phyloP scores from a whole-genome alignment of 2,797 vertebrate species.

The Macroramphosus scolopax region DNA sequence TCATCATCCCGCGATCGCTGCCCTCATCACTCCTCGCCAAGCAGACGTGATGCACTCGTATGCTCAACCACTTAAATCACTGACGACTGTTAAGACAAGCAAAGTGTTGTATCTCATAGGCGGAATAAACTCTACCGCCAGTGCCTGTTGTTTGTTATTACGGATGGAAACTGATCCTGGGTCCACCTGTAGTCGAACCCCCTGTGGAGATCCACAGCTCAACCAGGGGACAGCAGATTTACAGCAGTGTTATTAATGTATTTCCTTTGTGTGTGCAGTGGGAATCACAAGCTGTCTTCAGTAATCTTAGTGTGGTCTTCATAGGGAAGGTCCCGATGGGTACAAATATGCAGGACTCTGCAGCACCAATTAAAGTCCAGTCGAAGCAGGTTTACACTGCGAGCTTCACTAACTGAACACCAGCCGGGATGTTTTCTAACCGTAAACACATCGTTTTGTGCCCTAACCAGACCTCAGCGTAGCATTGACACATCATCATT shows the following conservation, averaged over 20 bases:
- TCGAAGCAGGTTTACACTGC: no score
- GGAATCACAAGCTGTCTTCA: constrained; percentile 33
- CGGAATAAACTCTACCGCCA: background rate
- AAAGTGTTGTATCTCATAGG: background rate
- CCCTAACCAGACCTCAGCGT: no score
- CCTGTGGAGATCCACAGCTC: constrained; percentile 4
- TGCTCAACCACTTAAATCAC: constrained; percentile 19
- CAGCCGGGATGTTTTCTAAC: no score
- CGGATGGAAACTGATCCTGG: constrained; percentile 21
- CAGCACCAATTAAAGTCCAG: no score
- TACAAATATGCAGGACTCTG: no score
- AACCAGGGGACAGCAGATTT: constrained; percentile 18
- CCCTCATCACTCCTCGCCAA: constrained; percentile 4
- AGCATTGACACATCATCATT: no score
- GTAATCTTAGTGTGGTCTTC: no score
- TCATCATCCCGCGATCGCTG: constrained; percentile 13
- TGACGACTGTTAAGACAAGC: no score
- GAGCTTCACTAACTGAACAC: no score
- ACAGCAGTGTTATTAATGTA: constrained; percentile 34
- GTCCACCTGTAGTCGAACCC: constrained; percentile 2
- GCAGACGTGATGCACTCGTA: no score
- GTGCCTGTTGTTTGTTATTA: constrained; percentile 7
- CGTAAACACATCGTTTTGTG: no score
- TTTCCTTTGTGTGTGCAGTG: constrained; percentile 12
- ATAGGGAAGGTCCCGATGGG: no score